phyloP scores from a whole-genome alignment of 2,113 vertebrate genomes.

The Pangasianodon gigas region DNA sequence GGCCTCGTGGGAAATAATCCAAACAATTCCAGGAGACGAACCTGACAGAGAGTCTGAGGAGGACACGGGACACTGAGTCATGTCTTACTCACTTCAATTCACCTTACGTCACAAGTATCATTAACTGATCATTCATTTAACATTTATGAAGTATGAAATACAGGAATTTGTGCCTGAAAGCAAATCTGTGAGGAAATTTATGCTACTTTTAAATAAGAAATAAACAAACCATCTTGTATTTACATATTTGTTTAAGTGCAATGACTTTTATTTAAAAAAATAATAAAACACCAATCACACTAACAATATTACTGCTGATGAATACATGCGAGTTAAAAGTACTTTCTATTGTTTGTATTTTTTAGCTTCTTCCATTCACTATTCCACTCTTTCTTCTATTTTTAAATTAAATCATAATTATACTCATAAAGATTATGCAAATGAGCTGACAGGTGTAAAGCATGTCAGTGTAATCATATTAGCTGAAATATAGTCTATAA shows the following conservation, averaged over 20 bases:
- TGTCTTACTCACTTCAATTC: not conserved
- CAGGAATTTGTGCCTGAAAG: not conserved
- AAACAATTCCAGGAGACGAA: constrained; percentile 69
- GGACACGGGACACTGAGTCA: constrained; percentile 24
- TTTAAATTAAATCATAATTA: too few relatives aligned
- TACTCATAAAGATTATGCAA: not conserved
- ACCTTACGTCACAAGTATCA: too few relatives aligned
- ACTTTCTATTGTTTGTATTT: not conserved
- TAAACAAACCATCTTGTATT: not conserved
- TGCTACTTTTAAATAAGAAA: not conserved
- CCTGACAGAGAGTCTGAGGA: constrained; percentile 79
- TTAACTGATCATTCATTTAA: not conserved
- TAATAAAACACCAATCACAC: not conserved
- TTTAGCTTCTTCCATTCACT: not conserved
- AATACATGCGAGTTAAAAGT: not conserved
- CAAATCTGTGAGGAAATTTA: too few relatives aligned
- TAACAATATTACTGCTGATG: not conserved
- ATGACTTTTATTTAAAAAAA: not conserved
- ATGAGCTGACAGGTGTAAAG: not conserved
- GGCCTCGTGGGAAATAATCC: constrained; percentile 81
- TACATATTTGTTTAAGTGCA: not conserved
- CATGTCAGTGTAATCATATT: not conserved
- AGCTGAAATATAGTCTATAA: not conserved
- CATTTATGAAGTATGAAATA: not conserved
- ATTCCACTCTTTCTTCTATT: not conserved